Evolutionary conservation across 2,113 vertebrate genomes (phyloP).

Genomic region (Oceanodroma tethys): DNA sequence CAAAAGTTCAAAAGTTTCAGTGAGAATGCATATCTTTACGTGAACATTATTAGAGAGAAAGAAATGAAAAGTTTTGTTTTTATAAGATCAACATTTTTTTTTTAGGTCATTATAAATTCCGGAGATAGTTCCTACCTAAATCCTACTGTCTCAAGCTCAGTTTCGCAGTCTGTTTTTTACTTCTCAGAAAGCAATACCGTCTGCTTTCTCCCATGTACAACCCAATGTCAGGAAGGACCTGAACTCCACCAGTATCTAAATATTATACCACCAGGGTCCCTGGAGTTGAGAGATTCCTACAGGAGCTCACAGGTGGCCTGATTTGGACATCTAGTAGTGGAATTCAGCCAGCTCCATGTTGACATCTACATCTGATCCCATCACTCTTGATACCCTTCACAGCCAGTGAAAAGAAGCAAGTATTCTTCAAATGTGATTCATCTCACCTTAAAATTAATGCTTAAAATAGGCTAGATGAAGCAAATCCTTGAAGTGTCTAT

Average conservation of each 20-base stretch:
- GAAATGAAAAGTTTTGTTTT: accelerated
- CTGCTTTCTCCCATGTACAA: neutral
- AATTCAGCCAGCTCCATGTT: neutral
- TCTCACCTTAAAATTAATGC: neutral
- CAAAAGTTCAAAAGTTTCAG: neutral
- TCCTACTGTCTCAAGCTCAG: neutral
- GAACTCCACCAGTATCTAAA: neutral
- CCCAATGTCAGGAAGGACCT: neutral
- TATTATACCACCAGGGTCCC: too few relatives aligned
- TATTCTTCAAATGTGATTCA: neutral
- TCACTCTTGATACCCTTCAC: neutral
- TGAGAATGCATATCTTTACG: neutral
- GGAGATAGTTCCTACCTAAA: neutral
- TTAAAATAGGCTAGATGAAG: neutral
- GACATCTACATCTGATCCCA: neutral
- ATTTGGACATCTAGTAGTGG: neutral
- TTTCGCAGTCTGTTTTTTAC: neutral
- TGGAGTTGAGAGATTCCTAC: neutral
- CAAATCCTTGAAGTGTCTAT: neutral
- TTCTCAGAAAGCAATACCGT: neutral
- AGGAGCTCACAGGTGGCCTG: neutral
- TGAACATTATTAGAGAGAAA: neutral
- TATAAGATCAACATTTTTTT: neutral
- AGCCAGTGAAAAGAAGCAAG: neutral
- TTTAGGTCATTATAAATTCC: neutral